Base-by-base conservation (phyloP, 2,797 vertebrate species). In the Otolemur crassicaudatus region DNA sequence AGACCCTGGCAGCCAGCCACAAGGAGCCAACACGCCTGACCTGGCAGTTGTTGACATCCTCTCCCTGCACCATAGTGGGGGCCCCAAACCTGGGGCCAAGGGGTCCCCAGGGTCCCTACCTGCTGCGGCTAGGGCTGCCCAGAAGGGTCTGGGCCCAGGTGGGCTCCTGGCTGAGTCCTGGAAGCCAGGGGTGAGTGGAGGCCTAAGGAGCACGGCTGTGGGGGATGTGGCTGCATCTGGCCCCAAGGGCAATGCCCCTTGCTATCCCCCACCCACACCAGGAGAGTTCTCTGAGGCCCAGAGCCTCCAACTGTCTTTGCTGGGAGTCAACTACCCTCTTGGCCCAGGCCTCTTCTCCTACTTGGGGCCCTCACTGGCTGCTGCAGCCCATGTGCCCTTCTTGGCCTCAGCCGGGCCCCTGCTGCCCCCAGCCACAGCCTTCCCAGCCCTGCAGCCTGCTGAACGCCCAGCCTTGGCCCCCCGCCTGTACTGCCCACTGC, bases 401-500 rank as follows among this genome's bases (percentile, higher is more conserved):
- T 98, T 99, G 95, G 99, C 99, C 11, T 99, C 99, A 0, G 99
- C 99, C 0, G 97, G 99, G 69, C 99, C 99, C 95, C 98, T 99
- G 94, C 98, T 99, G 98, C 99, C 99, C 79, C 98, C 99, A 0
- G 95, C 98, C 7, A 81, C 97, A 95, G 98, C 97, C 27, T 98
- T 99, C 95, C 98, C 98, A n/a, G 89, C 98, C 2, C 98, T 99
- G 49, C 96, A 99, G 90, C 98, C 97, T 58, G 96, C 99, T 0
- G 99, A 99, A 79, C 98, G 98, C 79, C 97, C 99, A 0, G 94
- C 99, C 46, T 98, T 99, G 61, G 98, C 99, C 0, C 99, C 99
- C 1, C 99, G 98, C 49, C 99, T 99, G 81, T 99, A 99, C 98
- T 99, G 99, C 97, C 99, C 99, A 0, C 98, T 99, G 97, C 98